These are phyloP conservation scores for Marmota monax DNA, from an alignment of 2,113 vertebrate genomes.

Conservation along the genomic window DNA sequence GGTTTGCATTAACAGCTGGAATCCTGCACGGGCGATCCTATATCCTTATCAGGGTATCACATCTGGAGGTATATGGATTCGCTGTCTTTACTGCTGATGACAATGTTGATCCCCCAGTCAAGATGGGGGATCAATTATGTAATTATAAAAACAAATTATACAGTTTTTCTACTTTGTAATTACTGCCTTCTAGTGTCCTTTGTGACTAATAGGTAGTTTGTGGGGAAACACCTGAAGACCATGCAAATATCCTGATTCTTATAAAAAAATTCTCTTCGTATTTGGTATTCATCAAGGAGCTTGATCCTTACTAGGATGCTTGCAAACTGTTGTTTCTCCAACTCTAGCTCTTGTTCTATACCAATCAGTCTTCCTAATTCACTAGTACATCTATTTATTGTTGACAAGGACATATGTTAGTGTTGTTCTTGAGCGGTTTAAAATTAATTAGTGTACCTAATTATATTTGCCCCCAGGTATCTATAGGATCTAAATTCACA, in stretches of 20 bases:
- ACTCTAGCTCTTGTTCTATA: neutral
- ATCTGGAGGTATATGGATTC: neutral
- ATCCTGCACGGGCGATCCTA: neutral
- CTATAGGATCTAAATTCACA: neutral
- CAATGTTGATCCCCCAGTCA: neutral
- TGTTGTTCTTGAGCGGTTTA: neutral
- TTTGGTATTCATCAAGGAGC: neutral
- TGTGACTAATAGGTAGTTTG: neutral
- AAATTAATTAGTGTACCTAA: neutral
- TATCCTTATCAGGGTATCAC: neutral
- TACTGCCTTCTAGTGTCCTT: neutral
- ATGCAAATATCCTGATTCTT: neutral
- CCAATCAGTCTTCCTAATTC: neutral
- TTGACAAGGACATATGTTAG: neutral
- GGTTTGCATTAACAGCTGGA: neutral
- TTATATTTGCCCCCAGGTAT: neutral
- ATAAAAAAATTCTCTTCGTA: conserved; percentile 1
- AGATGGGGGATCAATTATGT: no score
- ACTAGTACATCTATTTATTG: neutral
- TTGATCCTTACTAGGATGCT: neutral
- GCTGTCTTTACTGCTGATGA: neutral
- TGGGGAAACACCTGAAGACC: neutral
- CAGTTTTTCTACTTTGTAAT: neutral
- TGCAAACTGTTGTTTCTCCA: neutral
- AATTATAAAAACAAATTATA: neutral